These are phyloP conservation scores for Oryzias javanicus DNA, from an alignment of 2,113 vertebrate genomes.

Conservation along the genomic window DNA sequence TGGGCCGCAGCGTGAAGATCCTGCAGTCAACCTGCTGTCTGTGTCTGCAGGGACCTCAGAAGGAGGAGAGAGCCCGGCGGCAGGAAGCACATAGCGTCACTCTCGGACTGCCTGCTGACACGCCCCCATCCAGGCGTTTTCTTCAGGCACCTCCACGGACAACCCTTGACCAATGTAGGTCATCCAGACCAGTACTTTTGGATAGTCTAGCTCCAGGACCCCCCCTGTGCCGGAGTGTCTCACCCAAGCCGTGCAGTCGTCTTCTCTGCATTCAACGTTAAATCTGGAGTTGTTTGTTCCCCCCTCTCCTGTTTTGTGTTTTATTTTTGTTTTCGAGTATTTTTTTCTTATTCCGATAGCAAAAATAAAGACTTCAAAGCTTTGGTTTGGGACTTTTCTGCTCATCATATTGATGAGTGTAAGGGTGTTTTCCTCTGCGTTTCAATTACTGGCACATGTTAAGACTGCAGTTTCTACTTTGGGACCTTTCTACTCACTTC, in stretches of 20 bases:
- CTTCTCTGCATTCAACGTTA: conserved; percentile 79
- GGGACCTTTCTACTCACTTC: conserved; percentile 84
- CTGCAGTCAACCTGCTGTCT: conserved; percentile 13
- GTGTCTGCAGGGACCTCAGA: conserved; percentile 82
- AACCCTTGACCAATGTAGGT: conserved; percentile 77
- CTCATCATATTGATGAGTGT: conserved; percentile 99
- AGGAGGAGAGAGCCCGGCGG: conserved; percentile 82
- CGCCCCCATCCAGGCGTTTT: conserved; percentile 78
- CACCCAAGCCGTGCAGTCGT: conserved; percentile 80
- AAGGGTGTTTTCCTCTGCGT: conserved; percentile 81
- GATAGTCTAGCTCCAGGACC: conserved; percentile 82
- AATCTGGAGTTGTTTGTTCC: conserved; percentile 78
- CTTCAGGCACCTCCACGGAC: conserved; percentile 82
- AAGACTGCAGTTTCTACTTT: conserved; percentile 86
- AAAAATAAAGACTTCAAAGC: conserved; percentile 91
- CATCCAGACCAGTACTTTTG: conserved; percentile 80
- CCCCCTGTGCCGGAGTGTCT: conserved; percentile 78
- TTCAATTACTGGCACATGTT: conserved; percentile 88
- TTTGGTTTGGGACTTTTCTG: conserved; percentile 90
- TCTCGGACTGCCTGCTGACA: conserved; percentile 74
- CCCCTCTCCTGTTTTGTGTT: conserved; percentile 74
- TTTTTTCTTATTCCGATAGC: conserved; percentile 76
- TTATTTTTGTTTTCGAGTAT: conserved; percentile 73
- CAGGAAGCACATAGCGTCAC: conserved; percentile 92
- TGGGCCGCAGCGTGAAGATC: too few relatives aligned